phyloP scores from a whole-genome alignment of 2,113 vertebrate genomes.

The Ctenodactylus gundi region DNA sequence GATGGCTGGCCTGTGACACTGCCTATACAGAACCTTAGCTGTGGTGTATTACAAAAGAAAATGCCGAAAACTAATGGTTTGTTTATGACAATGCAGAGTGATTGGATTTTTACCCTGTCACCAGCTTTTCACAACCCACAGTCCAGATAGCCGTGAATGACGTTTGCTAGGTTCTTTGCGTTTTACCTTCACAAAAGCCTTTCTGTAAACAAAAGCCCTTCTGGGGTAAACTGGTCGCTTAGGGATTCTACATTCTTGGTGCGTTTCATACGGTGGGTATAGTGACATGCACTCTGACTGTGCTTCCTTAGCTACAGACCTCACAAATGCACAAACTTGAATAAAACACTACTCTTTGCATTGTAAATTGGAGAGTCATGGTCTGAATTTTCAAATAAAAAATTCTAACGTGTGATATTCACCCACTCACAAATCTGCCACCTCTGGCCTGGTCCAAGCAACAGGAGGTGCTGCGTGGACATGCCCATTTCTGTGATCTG shows the following conservation, averaged over 20 bases:
- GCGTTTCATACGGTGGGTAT: background rate
- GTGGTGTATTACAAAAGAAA: background rate
- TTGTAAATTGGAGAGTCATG: background rate
- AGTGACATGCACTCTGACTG: background rate
- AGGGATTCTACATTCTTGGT: background rate
- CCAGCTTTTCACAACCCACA: constrained; percentile 9
- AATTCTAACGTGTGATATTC: background rate
- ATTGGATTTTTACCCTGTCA: background rate
- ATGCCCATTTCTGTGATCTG: background rate
- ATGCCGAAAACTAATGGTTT: background rate
- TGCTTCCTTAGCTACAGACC: background rate
- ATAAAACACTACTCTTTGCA: background rate
- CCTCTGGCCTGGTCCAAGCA: background rate
- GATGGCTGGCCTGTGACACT: background rate
- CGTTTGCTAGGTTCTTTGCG: background rate
- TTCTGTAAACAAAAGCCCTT: background rate
- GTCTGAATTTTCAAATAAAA: constrained; percentile 24
- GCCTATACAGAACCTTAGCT: background rate
- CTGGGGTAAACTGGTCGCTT: background rate
- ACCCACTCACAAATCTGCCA: background rate
- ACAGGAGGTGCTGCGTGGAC: background rate
- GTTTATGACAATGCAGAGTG: background rate
- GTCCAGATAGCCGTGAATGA: background rate
- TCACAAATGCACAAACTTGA: background rate
- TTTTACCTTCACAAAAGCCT: background rate